phyloP scores from a whole-genome alignment of 2,113 vertebrate genomes.

The Isichthys henryi region DNA sequence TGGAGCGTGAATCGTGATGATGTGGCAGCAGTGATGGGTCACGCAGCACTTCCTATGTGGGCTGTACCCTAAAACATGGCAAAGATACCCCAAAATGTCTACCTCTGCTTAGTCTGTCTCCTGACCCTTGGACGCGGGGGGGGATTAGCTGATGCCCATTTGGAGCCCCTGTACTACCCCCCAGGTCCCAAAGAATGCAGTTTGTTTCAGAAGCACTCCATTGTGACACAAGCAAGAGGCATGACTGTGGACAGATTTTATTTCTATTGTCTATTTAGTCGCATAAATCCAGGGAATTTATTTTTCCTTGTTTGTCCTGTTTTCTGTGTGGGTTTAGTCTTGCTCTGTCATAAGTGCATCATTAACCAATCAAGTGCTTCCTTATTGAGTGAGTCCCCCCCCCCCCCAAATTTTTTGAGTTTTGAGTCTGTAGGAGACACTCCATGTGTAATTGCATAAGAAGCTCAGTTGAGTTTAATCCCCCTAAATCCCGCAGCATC shows the following conservation, averaged over 20 bases:
- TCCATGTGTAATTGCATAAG: neutral
- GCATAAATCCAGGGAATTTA: neutral
- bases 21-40: neutral
- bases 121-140: too few species aligned
- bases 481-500: neutral
- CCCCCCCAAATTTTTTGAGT: neutral
- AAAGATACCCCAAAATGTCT: neutral
- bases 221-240: neutral
- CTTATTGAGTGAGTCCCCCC: neutral
- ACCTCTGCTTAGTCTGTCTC: neutral
- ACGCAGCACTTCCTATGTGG: neutral
- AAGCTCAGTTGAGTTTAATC: constrained; percentile 11
- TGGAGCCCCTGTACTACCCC: neutral
- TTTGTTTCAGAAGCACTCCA: neutral
- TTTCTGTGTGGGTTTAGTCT: neutral
- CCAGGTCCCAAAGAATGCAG: neutral
- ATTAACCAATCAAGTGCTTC: neutral
- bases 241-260: neutral
- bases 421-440: neutral
- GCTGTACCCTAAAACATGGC: neutral
- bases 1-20: neutral
- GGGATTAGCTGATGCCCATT: neutral
- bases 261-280: neutral
- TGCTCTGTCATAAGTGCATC: neutral
- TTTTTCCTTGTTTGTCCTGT: neutral